Conservation (phyloP, 2,888 invertebrate species). For the Pachymerium ferrugineum region DNA sequence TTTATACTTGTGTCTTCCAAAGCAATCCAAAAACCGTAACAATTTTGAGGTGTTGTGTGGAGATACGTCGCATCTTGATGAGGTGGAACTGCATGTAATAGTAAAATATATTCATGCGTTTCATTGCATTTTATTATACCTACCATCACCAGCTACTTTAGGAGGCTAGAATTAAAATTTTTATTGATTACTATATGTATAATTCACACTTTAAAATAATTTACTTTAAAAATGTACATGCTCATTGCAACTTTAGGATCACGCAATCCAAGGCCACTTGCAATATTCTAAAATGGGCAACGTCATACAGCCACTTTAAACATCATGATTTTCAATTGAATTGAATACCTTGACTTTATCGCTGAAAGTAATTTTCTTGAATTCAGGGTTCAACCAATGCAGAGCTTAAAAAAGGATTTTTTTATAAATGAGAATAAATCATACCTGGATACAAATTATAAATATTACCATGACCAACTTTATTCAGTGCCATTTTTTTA, state of each 20-base stretch:
- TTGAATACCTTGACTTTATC: conserved; percentile 62
- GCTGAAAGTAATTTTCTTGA: conserved; percentile 75
- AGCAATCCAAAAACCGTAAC: conserved; percentile 92
- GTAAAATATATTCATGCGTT: background rate
- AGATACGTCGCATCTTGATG: conserved; percentile 77
- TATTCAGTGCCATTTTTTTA: conserved; percentile 33
- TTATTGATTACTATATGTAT: conserved; percentile 40
- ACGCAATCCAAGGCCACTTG: conserved; percentile 63
- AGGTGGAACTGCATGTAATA: conserved; percentile 45
- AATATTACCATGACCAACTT: conserved; percentile 36
- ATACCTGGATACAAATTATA: background rate
- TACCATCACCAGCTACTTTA: conserved; percentile 80
- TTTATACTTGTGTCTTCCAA: conserved; percentile 85
- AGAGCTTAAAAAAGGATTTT: conserved; percentile 53
- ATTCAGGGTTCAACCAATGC: conserved; percentile 72
- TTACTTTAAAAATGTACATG: conserved; percentile 89
- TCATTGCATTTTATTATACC: conserved; percentile 33
- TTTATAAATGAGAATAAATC: background rate
- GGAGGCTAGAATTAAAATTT: conserved; percentile 60
- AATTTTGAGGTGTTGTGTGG: conserved; percentile 71
- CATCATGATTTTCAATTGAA: background rate
- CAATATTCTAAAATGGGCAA: conserved; percentile 54
- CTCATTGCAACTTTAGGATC: conserved; percentile 87
- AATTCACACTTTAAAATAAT: background rate
- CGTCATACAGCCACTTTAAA: background rate